These are phyloP conservation scores for Meleagris gallopavo DNA, from an alignment of 2,113 vertebrate genomes.

Conservation along the genomic window DNA sequence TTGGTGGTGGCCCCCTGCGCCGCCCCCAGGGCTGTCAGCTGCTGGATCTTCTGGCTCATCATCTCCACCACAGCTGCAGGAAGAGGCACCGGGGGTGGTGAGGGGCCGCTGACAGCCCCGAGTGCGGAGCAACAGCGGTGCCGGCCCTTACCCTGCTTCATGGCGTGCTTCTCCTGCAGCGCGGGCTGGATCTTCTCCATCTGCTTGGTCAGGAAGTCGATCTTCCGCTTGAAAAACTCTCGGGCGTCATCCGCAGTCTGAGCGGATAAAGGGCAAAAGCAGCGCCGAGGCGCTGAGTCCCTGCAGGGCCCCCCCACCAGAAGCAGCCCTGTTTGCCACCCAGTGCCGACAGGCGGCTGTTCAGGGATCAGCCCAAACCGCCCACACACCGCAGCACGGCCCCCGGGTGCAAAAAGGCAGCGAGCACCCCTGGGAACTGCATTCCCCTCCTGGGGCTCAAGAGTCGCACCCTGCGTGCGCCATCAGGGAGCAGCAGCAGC, in stretches of 20 bases:
- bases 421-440: not conserved
- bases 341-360: not conserved
- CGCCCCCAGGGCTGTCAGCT: slow-evolving; percentile 85
- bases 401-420: not conserved
- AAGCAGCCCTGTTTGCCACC: too few species aligned
- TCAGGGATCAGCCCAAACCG: not conserved
- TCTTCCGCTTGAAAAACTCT: slow-evolving; percentile 92
- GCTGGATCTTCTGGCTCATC: slow-evolving; percentile 94
- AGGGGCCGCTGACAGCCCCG: too few species aligned
- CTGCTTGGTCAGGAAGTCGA: slow-evolving; percentile 94
- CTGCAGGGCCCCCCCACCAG: too few species aligned
- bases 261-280: not conserved
- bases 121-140: too few species aligned
- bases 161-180: slow-evolving; percentile 90
- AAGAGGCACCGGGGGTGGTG: not conserved
- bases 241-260: slow-evolving; percentile 87
- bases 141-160: slow-evolving; percentile 87
- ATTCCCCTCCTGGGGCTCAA: not conserved
- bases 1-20: slow-evolving; percentile 83
- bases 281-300: not conserved
- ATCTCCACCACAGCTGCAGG: slow-evolving; percentile 89
- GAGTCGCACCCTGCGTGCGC: not conserved
- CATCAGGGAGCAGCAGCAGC: not conserved
- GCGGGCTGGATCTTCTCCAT: slow-evolving; percentile 95
- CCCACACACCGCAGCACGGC: not conserved